Base-by-base conservation (phyloP, 2,113 vertebrate species). In the Pterophyllum scalare region DNA sequence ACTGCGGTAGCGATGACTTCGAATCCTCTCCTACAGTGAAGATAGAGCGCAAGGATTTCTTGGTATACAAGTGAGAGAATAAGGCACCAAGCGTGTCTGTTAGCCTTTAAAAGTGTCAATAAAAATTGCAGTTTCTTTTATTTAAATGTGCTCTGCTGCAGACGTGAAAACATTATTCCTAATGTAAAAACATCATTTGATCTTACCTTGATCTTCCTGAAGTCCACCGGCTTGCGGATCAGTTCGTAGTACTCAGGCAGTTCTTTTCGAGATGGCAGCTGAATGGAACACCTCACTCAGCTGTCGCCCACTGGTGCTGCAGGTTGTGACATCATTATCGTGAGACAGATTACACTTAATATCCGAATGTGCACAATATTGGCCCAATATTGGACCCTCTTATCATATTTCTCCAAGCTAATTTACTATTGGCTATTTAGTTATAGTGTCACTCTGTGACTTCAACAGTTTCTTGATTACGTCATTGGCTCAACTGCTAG, bases 171-270 rank as follows among this genome's bases (percentile, higher is more conserved):
- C 33, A 28, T 11, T 6, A 1, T 15, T 35, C 33, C 3, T 4
- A n/a, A 13, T 35, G 19, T 8, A 24, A 61, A 4, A 2, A 58
- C 49, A 2, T 40, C 26, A 5, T 46, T 59, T 46, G 49, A 13
- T 60, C 43, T 80, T 5, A 98, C 98, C 96, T 99, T 99, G 86
- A 99, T 99, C 80, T 99, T 99, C 88, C 97, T 97, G 93, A 99
- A 99, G 95, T 99, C 98, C 70, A 99, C 98, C 0, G 98, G 98
- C 75, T 97, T 99, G 65, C 98, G 97, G 88, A 99, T 99, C 56
- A 99, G 97, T 84, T 99, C 98, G 0, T 99, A 99, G 87, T 99
- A 99, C 74, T 99, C 98, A 0, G 98, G 98, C 40, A 99, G 97
- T 89, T 99, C 98, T 87, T 99, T 99, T 15, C 98, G 96, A 2